phyloP scores from a whole-genome alignment of 2,113 vertebrate genomes.

The Ascaphus truei region DNA sequence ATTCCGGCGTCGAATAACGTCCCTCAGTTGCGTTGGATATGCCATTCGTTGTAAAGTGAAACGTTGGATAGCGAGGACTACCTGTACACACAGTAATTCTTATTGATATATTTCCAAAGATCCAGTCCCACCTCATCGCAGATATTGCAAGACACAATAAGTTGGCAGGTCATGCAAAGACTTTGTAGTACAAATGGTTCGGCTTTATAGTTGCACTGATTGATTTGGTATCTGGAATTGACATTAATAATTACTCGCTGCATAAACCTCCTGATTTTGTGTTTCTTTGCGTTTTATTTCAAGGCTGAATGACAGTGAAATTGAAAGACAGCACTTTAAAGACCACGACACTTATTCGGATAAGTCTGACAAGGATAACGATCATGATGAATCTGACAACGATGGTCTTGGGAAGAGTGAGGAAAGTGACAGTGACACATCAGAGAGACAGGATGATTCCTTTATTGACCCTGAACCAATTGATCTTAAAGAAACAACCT shows the following conservation, averaged over 20 bases:
- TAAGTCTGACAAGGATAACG: slow-evolving; percentile 93
- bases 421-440: slow-evolving; percentile 93
- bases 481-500: slow-evolving; percentile 81
- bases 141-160: too few species aligned
- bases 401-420: slow-evolving; percentile 92
- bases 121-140: too few species aligned
- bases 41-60: too few species aligned
- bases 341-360: slow-evolving; percentile 94
- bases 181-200: too few species aligned
- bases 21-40: too few species aligned
- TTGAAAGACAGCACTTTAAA: slow-evolving; percentile 81
- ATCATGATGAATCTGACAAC: slow-evolving; percentile 92
- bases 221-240: too few species aligned
- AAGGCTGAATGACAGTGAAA: slow-evolving; percentile 89
- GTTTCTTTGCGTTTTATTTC: background rate
- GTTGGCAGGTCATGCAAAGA: too few species aligned
- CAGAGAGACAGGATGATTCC: slow-evolving; percentile 90
- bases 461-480: slow-evolving; percentile 80
- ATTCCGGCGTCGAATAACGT: too few species aligned
- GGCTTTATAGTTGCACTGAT: too few species aligned
- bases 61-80: too few species aligned
- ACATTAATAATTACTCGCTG: background rate
- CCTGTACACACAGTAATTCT: too few species aligned
- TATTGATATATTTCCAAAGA: too few species aligned
- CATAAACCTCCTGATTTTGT: background rate